A percentile compares a stretch with the other conserved stretches of the same genome.
Conservation (phyloP, 1,140 invertebrate species). For the Nebria ingens region DNA sequence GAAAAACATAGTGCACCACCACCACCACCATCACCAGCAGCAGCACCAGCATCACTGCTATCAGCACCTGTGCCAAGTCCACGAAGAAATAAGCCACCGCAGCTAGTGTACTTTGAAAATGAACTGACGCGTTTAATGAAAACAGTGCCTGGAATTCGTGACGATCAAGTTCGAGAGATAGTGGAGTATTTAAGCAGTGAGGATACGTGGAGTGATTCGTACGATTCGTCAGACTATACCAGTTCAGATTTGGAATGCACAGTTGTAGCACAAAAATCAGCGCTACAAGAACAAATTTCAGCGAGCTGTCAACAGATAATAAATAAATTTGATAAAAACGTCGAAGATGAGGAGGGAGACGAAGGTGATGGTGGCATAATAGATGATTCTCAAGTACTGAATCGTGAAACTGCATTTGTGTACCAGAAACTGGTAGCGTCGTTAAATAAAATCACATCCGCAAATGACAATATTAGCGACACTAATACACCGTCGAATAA, state of each 20-base stretch:
- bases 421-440: slow-evolving; percentile 75
- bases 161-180: slow-evolving; percentile 82
- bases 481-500: slow-evolving; percentile 39
- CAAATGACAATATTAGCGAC: slow-evolving; percentile 34
- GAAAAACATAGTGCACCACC: slow-evolving; percentile 22
- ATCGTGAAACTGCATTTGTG: slow-evolving; percentile 66
- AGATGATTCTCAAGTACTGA: slow-evolving; percentile 44
- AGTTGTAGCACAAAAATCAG: slow-evolving; percentile 48
- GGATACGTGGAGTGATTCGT: slow-evolving; percentile 86
- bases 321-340: slow-evolving; percentile 63
- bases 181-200: slow-evolving; percentile 85
- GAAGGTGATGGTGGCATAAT: slow-evolving; percentile 45
- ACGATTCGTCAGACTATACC: slow-evolving; percentile 82
- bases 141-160: slow-evolving; percentile 78
- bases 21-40: slow-evolving; percentile 20
- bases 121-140: slow-evolving; percentile 85
- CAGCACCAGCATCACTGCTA: too few species aligned
- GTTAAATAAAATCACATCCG: slow-evolving; percentile 57
- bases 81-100: slow-evolving; percentile 59
- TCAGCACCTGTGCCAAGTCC: slow-evolving; percentile 44
- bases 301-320: slow-evolving; percentile 81
- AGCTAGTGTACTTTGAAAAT: slow-evolving; percentile 77
- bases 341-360: slow-evolving; percentile 39
- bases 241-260: slow-evolving; percentile 76
- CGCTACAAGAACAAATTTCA: slow-evolving; percentile 73